Conservation (phyloP, 1,140 invertebrate genomes). For the Dolichoris vasculosae region DNA sequence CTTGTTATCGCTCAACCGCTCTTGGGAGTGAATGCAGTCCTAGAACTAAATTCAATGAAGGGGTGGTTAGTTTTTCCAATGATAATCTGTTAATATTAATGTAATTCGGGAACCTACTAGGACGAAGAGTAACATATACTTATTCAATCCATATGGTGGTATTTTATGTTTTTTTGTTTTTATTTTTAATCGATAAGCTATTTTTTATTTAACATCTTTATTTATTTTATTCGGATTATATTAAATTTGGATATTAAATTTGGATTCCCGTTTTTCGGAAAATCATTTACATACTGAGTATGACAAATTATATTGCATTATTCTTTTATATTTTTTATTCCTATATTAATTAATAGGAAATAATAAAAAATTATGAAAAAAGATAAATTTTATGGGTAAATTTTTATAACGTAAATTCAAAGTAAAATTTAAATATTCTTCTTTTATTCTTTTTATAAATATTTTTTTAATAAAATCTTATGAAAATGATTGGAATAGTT, state of each 20-base stretch:
- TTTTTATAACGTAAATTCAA: no score
- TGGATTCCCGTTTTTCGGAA: not conserved
- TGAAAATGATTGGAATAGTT: no score
- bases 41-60: not conserved
- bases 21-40: not conserved
- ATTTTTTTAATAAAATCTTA: no score
- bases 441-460: no score
- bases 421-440: no score
- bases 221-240: not conserved
- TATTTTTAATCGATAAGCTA: not conserved
- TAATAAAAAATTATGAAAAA: no score
- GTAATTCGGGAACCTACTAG: not conserved
- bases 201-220: no score
- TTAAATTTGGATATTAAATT: not conserved
- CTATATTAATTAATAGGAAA: no score
- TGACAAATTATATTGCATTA: no score
- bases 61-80: constrained; percentile 21
- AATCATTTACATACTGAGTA: no score
- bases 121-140: not conserved
- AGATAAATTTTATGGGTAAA: no score
- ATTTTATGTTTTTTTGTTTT: not conserved
- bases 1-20: constrained; percentile 16
- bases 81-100: not conserved
- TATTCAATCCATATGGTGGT: not conserved
- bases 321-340: no score